Evolutionary conservation across 2,797 vertebrate genomes (phyloP).

Genomic region (Phalloptychus januarius): DNA sequence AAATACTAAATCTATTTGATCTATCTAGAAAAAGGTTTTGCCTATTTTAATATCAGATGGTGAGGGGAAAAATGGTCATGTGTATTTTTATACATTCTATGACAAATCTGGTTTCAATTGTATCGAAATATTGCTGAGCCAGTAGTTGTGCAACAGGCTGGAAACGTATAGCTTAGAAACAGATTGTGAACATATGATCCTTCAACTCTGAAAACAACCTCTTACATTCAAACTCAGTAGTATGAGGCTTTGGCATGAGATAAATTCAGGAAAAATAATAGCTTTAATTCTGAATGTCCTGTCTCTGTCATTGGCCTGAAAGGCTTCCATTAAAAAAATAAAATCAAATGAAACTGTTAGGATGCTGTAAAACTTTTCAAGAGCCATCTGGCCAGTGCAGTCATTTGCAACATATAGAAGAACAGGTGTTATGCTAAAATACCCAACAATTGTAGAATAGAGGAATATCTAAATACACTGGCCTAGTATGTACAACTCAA

Average conservation of each 20-base stretch:
- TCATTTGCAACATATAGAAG: conserved; percentile 11
- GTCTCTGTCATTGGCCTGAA: conserved; percentile 28
- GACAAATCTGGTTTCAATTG: conserved; percentile 4
- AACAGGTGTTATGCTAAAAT: conserved; percentile 6
- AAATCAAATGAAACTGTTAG: conserved; percentile 10
- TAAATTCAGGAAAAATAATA: conserved; percentile 39
- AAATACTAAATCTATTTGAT: not conserved
- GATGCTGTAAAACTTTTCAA: conserved; percentile 50
- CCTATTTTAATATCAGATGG: not conserved
- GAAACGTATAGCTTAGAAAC: conserved; percentile 55
- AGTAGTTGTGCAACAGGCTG: conserved; percentile 44
- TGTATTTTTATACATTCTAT: not conserved
- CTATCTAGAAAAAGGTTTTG: not conserved
- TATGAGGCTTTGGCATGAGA: conserved; percentile 37
- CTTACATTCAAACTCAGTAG: conserved; percentile 32
- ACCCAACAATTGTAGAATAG: not conserved
- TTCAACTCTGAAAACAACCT: conserved; percentile 45
- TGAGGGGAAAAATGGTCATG: not conserved
- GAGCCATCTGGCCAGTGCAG: conserved; percentile 40
- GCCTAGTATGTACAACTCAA: not conserved
- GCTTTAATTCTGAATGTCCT: conserved; percentile 38
- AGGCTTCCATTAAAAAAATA: conserved; percentile 39
- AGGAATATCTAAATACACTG: not conserved
- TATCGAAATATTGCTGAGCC: not conserved
- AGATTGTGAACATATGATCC: conserved; percentile 65